Evolutionary conservation across 2,113 vertebrate genomes (phyloP).

Genomic region (Tor tambroides): DNA sequence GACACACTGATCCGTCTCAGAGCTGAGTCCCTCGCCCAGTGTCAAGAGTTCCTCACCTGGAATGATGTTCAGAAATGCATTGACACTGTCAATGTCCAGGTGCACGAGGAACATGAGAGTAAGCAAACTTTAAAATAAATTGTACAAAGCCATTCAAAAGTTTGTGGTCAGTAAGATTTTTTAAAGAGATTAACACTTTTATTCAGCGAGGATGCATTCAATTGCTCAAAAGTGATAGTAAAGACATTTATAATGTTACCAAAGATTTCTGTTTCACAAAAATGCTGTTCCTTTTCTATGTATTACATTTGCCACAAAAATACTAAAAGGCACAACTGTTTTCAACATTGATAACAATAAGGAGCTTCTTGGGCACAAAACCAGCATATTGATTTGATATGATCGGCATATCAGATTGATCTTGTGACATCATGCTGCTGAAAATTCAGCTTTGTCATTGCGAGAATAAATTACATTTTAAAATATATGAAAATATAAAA

Average conservation of each 20-base stretch:
- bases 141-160: background rate
- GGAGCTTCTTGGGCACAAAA: background rate
- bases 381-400: background rate
- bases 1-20: constrained; percentile 84
- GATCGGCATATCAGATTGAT: too few relatives aligned
- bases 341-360: background rate
- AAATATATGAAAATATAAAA: too few relatives aligned
- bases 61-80: constrained; percentile 97
- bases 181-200: background rate
- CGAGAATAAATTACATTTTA: too few relatives aligned
- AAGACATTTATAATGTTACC: background rate
- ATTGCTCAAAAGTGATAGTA: background rate
- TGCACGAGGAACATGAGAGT: constrained; percentile 95
- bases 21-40: constrained; percentile 79
- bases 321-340: background rate
- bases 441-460: too few relatives aligned
- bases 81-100: constrained; percentile 87
- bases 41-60: constrained; percentile 92
- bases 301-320: background rate
- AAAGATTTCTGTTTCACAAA: background rate
- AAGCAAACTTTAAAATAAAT: constrained; percentile 66
- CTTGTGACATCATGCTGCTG: too few relatives aligned
- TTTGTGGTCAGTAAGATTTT: background rate
- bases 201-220: background rate
- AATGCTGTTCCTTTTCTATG: background rate